phyloP scores from a whole-genome alignment of 2,888 invertebrate genomes.

The Gonocerus acuteangulatus region DNA sequence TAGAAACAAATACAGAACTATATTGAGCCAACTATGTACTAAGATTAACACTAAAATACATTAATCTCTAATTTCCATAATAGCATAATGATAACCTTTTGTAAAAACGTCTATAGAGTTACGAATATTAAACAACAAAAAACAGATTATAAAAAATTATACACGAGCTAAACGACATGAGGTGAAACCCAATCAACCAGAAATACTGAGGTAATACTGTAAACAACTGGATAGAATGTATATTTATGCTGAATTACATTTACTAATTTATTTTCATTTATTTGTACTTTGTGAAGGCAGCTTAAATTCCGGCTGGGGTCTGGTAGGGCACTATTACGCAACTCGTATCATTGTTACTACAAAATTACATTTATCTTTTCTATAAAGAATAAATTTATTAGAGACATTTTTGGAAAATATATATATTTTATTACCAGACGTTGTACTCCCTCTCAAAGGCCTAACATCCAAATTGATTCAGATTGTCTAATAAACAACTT shows the following conservation, averaged over 20 bases:
- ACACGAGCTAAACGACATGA: conserved; percentile 18
- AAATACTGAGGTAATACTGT: conserved; percentile 29
- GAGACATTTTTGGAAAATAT: conserved; percentile 20
- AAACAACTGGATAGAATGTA: conserved; percentile 24
- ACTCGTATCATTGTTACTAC: not conserved
- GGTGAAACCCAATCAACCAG: conserved; percentile 24
- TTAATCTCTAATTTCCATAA: conserved; percentile 28
- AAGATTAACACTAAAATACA: conserved; percentile 31
- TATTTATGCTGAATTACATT: conserved; percentile 13
- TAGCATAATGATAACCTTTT: conserved; percentile 26
- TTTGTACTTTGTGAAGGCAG: conserved; percentile 36
- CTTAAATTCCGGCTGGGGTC: conserved; percentile 31
- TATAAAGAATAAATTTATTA: conserved; percentile 12
- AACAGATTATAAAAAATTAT: conserved; percentile 25
- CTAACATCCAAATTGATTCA: conserved; percentile 20
- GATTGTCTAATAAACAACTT: conserved; percentile 30
- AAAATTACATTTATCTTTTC: conserved; percentile 17
- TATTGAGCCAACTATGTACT: conserved; percentile 31
- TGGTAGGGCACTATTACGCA: conserved; percentile 12
- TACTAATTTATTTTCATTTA: conserved; percentile 28
- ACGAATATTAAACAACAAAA: conserved; percentile 23
- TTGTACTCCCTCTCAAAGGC: conserved; percentile 13
- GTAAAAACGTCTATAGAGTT: conserved; percentile 24
- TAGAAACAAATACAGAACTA: conserved; percentile 28
- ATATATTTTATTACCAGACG: conserved; percentile 12